These are phyloP conservation scores for Arvicanthis niloticus DNA, from an alignment of 2,113 vertebrate genomes.

Conservation along the genomic window DNA sequence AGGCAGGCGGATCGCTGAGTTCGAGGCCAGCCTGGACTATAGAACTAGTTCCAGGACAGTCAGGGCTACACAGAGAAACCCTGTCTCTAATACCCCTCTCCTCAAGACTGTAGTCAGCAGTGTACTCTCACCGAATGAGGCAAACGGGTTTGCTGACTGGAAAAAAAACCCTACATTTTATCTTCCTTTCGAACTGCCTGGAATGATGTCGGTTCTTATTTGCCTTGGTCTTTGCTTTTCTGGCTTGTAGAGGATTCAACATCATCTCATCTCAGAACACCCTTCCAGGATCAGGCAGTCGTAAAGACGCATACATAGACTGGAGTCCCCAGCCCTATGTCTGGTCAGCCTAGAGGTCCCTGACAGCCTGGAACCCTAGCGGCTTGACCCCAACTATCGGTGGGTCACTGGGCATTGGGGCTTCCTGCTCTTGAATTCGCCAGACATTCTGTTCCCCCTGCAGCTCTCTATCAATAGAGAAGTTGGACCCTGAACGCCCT, in stretches of 20 bases:
- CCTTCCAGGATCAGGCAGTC: background rate
- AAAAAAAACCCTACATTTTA: background rate
- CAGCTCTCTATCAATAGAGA: background rate
- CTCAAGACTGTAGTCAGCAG: background rate
- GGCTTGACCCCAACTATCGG: background rate
- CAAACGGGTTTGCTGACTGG: background rate
- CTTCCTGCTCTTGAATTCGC: background rate
- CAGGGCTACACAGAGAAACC: background rate
- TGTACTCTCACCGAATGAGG: background rate
- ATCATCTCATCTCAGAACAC: background rate
- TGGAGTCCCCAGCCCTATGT: background rate
- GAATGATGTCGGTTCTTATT: background rate
- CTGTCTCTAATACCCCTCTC: background rate
- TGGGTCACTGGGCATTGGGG: background rate
- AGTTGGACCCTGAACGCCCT: slow-evolving; percentile 62
- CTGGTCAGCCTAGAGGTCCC: background rate
- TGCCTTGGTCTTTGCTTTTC: slow-evolving; percentile 18
- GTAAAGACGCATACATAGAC: background rate
- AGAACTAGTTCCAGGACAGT: background rate
- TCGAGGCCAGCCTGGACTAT: background rate
- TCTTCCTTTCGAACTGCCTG: slow-evolving; percentile 11
- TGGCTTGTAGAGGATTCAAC: background rate
- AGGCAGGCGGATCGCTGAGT: background rate
- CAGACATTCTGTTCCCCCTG: background rate
- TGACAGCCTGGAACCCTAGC: slow-evolving; percentile 11